Percentiles rank a stretch among this genome's conserved stretches.
phyloP scores from a whole-genome alignment of 2,888 invertebrate genomes.

The Latrodectus elegans region DNA sequence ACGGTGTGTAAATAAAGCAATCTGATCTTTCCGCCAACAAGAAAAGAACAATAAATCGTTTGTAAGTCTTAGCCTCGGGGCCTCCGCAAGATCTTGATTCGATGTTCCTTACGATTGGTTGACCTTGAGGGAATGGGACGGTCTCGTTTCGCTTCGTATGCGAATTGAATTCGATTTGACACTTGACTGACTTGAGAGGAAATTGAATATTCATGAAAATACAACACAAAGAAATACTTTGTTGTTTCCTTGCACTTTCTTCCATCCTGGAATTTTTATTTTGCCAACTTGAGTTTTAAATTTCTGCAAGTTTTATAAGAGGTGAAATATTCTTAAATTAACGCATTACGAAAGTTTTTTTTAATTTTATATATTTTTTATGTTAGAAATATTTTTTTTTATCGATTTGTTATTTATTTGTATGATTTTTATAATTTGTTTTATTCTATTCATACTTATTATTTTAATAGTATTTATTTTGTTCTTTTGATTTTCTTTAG shows the following conservation, averaged over 20 bases:
- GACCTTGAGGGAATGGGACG: slow-evolving; percentile 47
- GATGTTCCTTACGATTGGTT: slow-evolving; percentile 34
- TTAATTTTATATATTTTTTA: background rate
- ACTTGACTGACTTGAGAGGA: slow-evolving; percentile 49
- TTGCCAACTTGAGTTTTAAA: background rate
- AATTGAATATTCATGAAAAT: slow-evolving; percentile 24
- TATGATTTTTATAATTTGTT: slow-evolving; percentile 9
- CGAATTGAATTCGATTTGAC: slow-evolving; percentile 56
- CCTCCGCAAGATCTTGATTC: slow-evolving; percentile 33
- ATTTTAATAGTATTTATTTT: slow-evolving; percentile 8
- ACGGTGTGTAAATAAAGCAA: slow-evolving; percentile 23
- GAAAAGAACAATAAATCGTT: slow-evolving; percentile 52
- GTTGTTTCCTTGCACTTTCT: background rate
- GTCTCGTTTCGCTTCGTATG: slow-evolving; percentile 27
- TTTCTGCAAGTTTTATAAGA: background rate
- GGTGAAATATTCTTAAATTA: background rate
- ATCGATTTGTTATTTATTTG: slow-evolving; percentile 22
- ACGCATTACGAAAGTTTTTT: background rate
- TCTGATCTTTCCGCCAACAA: slow-evolving; percentile 3
- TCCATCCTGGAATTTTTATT: background rate
- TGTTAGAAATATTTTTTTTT: slow-evolving; percentile 21
- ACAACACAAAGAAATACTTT: background rate
- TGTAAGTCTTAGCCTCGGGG: slow-evolving; percentile 25
- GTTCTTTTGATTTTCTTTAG: slow-evolving; percentile 32
- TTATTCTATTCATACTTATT: background rate